Evolutionary conservation across 1,140 invertebrate species (phyloP).

Genomic region (Eumeta japonica): DNA sequence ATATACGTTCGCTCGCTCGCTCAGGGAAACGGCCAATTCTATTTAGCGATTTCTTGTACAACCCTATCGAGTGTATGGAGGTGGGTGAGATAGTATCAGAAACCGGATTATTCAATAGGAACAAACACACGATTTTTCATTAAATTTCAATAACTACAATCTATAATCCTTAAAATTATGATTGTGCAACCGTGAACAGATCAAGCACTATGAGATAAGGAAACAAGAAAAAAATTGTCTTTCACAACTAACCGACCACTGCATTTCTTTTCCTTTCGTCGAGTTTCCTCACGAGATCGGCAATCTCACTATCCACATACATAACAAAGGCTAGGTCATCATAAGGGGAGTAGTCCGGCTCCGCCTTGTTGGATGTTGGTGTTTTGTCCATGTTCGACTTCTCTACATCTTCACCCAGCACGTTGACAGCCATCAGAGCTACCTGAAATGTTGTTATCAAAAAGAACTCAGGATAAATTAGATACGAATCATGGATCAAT

Average conservation of each 20-base stretch:
- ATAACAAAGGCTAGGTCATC: constrained; percentile 96
- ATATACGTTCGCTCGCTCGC: too few species aligned
- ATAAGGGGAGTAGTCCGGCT: constrained; percentile 74
- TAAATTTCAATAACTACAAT: too few species aligned
- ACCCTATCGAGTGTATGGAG: too few species aligned
- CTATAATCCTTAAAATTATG: too few species aligned
- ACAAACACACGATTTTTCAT: too few species aligned
- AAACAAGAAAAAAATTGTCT: background rate
- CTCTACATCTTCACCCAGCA: constrained; percentile 69
- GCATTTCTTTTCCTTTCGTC: constrained; percentile 84
- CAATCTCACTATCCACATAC: constrained; percentile 94
- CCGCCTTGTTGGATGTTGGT: constrained; percentile 25
- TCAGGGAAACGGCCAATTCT: too few species aligned
- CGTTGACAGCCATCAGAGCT: constrained; percentile 72
- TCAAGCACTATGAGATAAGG: constrained; percentile 17
- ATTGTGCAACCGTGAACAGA: too few species aligned
- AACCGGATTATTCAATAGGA: too few species aligned
- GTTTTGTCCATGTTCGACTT: constrained; percentile 24
- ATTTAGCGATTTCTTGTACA: too few species aligned
- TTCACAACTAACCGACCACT: constrained; percentile 63
- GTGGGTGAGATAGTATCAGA: too few species aligned
- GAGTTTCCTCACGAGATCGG: constrained; percentile 81
- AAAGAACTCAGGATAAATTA: too few species aligned
- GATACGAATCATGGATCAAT: too few species aligned
- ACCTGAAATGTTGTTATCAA: constrained; percentile 63